These are phyloP conservation scores for Peucedramus taeniatus DNA, from an alignment of 2,113 vertebrate species.

Conservation along the genomic window DNA sequence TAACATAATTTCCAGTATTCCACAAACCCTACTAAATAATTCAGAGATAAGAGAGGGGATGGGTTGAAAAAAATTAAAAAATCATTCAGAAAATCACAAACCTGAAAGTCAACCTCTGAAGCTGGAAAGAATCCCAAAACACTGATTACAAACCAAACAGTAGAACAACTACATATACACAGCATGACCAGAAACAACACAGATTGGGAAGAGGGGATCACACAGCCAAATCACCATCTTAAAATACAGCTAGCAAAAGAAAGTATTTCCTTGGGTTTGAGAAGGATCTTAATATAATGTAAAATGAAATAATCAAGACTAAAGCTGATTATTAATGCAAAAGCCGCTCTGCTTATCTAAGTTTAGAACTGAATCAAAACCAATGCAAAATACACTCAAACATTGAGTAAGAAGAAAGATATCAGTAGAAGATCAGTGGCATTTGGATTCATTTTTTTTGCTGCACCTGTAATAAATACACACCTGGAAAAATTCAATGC, in stretches of 20 bases:
- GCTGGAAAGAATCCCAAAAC: constrained; percentile 13
- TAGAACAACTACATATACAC: not conserved
- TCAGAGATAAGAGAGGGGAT: not conserved
- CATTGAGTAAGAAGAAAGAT: not conserved
- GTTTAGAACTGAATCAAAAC: not conserved
- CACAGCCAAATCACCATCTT: not conserved
- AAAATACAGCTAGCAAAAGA: not conserved
- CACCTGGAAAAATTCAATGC: not conserved
- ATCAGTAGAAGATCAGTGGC: not conserved
- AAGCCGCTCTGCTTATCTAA: not conserved
- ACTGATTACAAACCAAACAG: constrained; percentile 30
- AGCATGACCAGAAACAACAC: not conserved
- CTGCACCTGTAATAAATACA: not conserved
- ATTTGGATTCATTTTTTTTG: not conserved
- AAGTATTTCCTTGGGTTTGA: not conserved
- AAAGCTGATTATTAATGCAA: not conserved
- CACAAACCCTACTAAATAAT: not conserved
- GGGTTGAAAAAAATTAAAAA: not conserved
- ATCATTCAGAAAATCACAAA: not conserved
- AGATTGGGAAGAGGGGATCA: not conserved
- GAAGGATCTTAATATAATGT: not conserved
- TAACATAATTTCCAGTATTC: not conserved
- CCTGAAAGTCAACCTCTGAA: not conserved
- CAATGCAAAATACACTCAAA: not conserved
- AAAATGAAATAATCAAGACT: not conserved